These are phyloP conservation scores for Drosophila borborema DNA, from an alignment of 2,888 invertebrate species.

Conservation along the genomic window DNA sequence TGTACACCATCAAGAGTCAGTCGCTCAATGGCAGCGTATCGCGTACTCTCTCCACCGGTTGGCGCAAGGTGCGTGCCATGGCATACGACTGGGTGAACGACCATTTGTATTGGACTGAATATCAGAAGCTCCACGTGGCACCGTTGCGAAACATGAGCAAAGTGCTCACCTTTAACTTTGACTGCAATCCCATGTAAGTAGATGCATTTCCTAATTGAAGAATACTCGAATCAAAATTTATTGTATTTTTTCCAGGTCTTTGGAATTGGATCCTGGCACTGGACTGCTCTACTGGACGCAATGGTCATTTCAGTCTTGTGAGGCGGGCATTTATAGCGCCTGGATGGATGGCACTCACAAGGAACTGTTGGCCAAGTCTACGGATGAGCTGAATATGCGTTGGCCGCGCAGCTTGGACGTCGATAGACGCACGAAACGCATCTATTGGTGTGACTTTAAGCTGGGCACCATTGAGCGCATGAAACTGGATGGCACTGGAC, in stretches of 20 bases:
- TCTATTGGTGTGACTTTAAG: conserved; percentile 91
- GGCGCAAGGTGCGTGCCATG: conserved; percentile 88
- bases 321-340: conserved; percentile 89
- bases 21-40: conserved; percentile 87
- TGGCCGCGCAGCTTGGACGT: conserved; percentile 92
- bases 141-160: conserved; percentile 87
- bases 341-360: conserved; percentile 91
- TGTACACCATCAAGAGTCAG: conserved; percentile 89
- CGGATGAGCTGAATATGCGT: conserved; percentile 86
- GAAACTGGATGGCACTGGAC: conserved; percentile 86
- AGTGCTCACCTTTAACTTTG: conserved; percentile 87
- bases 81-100: conserved; percentile 94
- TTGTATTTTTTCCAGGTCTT: conserved; percentile 85
- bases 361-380: conserved; percentile 87
- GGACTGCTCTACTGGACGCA: conserved; percentile 93
- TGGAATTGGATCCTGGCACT: conserved; percentile 89
- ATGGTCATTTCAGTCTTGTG: conserved; percentile 86
- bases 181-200: conserved; percentile 87
- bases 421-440: conserved; percentile 86
- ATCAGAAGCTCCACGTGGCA: conserved; percentile 89
- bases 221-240: background rate
- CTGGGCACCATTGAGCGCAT: conserved; percentile 89
- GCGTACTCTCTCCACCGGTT: conserved; percentile 86
- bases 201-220: background rate
- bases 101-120: conserved; percentile 93